Conservation (phyloP, 1,140 invertebrate species). For the Caenorhabditis briggsae region DNA sequence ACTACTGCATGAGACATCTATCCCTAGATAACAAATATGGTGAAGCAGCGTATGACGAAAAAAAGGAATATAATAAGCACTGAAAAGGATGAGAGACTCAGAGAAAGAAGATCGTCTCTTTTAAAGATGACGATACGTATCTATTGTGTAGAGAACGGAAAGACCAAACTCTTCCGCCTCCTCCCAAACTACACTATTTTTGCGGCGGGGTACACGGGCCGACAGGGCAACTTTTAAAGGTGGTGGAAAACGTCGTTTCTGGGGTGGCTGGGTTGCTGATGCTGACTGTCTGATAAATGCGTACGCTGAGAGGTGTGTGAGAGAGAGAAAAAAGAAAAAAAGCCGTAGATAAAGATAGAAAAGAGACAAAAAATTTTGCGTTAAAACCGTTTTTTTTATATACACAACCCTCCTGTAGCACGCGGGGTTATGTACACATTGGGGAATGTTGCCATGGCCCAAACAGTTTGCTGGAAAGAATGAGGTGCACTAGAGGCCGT, state of each 20-base stretch:
- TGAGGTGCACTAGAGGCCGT: no score
- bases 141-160: conserved; percentile 30
- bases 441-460: neutral
- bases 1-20: neutral
- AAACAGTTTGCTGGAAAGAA: neutral
- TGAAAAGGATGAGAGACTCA: neutral
- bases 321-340: neutral
- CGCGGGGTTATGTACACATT: conserved; percentile 39
- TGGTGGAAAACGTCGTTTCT: conserved; percentile 39
- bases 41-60: no score
- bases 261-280: conserved; percentile 1
- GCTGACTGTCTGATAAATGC: conserved; percentile 37
- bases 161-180: neutral
- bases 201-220: neutral
- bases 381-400: conserved; percentile 31
- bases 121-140: conserved; percentile 37
- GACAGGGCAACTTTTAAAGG: conserved; percentile 32
- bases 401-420: conserved; percentile 14
- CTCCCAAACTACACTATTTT: conserved; percentile 26
- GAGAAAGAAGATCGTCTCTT: neutral
- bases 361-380: neutral
- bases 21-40: neutral
- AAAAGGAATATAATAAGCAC: neutral
- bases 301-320: neutral
- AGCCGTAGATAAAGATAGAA: neutral